These are phyloP conservation scores for Dryoscopus gambensis DNA, from an alignment of 2,113 vertebrate species.

Conservation along the genomic window DNA sequence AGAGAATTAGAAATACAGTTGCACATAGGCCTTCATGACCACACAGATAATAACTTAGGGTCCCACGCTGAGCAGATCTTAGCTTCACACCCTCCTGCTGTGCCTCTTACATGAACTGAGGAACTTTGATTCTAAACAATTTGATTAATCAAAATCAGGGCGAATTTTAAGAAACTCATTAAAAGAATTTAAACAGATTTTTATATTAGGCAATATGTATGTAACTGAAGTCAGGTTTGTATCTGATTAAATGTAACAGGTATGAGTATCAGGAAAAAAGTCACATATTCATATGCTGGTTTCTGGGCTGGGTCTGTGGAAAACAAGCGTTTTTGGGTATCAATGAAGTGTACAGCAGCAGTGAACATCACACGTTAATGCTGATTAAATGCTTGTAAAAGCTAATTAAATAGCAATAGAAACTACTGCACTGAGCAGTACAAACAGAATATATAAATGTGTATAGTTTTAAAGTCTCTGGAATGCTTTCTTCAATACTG, in stretches of 20 bases:
- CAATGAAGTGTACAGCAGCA: not conserved
- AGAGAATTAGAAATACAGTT: not conserved
- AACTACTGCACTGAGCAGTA: not conserved
- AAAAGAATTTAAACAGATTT: not conserved
- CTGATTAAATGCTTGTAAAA: not conserved
- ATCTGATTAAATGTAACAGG: not conserved
- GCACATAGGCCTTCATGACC: not conserved
- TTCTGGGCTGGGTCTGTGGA: not conserved
- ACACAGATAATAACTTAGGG: not conserved
- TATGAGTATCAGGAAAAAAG: not conserved
- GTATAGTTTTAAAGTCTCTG: not conserved
- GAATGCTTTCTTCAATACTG: not conserved
- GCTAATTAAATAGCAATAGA: not conserved
- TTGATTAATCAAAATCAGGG: not conserved
- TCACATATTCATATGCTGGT: not conserved
- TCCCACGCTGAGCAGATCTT: not conserved
- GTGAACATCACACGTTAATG: not conserved
- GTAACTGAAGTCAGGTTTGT: not conserved
- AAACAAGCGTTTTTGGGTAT: not conserved
- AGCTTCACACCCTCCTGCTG: not conserved
- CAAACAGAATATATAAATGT: not conserved
- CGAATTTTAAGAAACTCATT: not conserved
- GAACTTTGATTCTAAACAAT: not conserved
- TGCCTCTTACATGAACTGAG: not conserved
- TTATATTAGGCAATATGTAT: not conserved